Percentiles rank a stretch among this genome's conserved stretches.
Conservation (phyloP, 2,888 invertebrate species). For the Pammene fasciana region DNA sequence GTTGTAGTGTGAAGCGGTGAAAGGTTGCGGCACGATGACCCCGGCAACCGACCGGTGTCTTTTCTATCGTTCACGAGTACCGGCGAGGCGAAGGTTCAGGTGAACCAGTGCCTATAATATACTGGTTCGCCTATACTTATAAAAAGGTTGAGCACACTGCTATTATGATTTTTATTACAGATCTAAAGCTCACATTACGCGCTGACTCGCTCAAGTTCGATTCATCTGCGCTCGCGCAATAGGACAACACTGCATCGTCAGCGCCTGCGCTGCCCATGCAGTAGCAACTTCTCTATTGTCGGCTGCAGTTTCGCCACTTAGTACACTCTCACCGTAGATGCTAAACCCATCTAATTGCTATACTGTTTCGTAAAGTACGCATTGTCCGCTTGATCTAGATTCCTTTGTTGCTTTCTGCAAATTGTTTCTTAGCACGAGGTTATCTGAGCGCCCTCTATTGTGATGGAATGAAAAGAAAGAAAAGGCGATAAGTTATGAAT, state of each 20-base stretch:
- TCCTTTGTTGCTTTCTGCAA: conserved; percentile 60
- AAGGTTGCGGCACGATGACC: conserved; percentile 74
- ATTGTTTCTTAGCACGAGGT: conserved; percentile 57
- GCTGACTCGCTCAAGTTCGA: not conserved
- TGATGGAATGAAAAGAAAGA: conserved; percentile 43
- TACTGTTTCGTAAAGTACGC: conserved; percentile 73
- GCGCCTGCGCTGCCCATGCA: conserved; percentile 51
- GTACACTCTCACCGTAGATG: conserved; percentile 74
- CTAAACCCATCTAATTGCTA: conserved; percentile 71
- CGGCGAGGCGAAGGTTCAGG: not conserved
- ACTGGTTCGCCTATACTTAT: too few relatives aligned
- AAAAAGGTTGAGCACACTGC: too few relatives aligned
- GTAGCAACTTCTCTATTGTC: conserved; percentile 63
- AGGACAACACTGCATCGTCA: not conserved
- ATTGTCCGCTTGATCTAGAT: conserved; percentile 80
- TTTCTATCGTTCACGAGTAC: not conserved
- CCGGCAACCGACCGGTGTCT: conserved; percentile 45
- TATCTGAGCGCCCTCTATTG: conserved; percentile 61
- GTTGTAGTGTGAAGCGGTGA: conserved; percentile 54
- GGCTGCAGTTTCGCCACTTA: conserved; percentile 74
- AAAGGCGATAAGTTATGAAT: conserved; percentile 24
- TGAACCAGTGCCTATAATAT: not conserved
- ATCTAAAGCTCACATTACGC: too few relatives aligned
- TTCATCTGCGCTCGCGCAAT: not conserved
- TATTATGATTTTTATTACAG: too few relatives aligned